phyloP scores from a whole-genome alignment of 2,113 vertebrate genomes.

The Petaurus breviceps region DNA sequence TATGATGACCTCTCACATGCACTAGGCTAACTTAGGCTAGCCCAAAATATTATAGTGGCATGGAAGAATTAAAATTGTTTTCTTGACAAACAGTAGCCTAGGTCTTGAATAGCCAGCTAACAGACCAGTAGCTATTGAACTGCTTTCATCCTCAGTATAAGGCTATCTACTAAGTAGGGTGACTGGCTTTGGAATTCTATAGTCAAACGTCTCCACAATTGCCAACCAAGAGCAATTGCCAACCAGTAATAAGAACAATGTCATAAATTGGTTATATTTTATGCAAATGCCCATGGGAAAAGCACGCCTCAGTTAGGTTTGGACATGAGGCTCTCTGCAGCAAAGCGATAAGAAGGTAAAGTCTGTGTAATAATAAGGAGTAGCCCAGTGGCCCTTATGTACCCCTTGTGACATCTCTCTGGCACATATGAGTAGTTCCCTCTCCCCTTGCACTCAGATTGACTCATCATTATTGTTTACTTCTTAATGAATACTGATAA shows the following conservation, averaged over 20 bases:
- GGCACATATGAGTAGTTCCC: conserved; percentile 51
- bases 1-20: not conserved
- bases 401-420: conserved; percentile 58
- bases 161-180: not conserved
- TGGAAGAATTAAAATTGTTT: not conserved
- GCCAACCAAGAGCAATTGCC: not conserved
- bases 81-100: not conserved
- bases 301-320: conserved; percentile 1
- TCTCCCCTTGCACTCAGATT: conserved; percentile 56
- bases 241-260: not conserved
- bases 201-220: not conserved
- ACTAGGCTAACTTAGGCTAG: conserved; percentile 4
- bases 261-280: not conserved
- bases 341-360: not conserved
- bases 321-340: conserved; percentile 9
- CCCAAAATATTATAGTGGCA: not conserved
- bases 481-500: conserved; percentile 78
- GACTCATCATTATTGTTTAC: conserved; percentile 73
- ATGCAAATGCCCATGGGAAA: not conserved
- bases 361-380: conserved; percentile 64
- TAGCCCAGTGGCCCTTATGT: conserved; percentile 53
- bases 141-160: not conserved
- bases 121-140: not conserved
- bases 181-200: not conserved
- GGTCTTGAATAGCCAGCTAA: not conserved